These are phyloP conservation scores for Siniperca undulata DNA, from an alignment of 2,797 vertebrate species.

Conservation along the genomic window DNA sequence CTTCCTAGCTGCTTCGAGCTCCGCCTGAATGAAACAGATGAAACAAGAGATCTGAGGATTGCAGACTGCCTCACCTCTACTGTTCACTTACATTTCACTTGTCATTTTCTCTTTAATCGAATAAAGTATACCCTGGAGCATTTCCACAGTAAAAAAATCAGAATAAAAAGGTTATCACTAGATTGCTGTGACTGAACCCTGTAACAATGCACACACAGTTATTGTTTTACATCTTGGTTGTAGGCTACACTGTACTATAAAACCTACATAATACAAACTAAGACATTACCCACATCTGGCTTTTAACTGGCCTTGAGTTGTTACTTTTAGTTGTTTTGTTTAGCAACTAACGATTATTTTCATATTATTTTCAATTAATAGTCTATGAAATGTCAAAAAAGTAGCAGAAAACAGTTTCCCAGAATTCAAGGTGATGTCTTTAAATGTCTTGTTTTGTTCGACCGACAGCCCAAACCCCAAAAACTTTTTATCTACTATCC, in stretches of 20 bases:
- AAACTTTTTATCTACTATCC: no score
- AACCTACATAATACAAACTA: background rate
- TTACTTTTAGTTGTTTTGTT: no score
- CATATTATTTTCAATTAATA: background rate
- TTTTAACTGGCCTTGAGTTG: background rate
- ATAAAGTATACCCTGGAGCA: background rate
- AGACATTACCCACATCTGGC: background rate
- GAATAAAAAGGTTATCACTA: background rate
- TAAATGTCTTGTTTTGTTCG: background rate
- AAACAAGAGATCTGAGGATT: background rate
- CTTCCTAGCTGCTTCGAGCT: conserved; percentile 89
- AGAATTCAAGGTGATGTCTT: background rate
- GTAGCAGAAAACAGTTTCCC: background rate
- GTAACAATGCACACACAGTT: background rate
- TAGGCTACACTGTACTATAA: no score
- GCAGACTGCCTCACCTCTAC: background rate
- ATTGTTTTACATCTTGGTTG: no score
- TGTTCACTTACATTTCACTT: background rate
- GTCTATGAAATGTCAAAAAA: background rate
- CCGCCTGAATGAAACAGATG: conserved; percentile 75
- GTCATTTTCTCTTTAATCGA: background rate
- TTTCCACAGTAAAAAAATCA: background rate
- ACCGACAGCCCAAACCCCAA: no score
- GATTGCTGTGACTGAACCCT: background rate
- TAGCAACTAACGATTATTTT: no score